phyloP scores from a whole-genome alignment of 2,113 vertebrate species.

The Recurvirostra avosetta region DNA sequence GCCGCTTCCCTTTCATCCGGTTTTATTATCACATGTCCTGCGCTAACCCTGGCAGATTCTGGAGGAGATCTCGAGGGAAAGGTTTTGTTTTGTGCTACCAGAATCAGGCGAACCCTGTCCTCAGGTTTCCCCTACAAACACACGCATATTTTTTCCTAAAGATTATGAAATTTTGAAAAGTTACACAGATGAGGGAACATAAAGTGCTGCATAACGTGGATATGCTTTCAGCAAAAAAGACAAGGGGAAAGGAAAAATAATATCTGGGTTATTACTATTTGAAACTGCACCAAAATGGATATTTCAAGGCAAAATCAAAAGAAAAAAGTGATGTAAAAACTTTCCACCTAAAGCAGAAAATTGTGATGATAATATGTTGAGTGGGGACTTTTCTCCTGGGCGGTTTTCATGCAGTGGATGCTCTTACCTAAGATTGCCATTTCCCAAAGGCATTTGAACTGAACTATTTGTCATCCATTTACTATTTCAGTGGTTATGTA shows the following conservation, averaged over 20 bases:
- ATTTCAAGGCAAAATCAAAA: not conserved
- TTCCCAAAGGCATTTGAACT: not conserved
- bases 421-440: not conserved
- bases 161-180: not conserved
- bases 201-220: not conserved
- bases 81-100: not conserved
- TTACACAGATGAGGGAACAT: not conserved
- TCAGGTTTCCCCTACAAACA: not conserved
- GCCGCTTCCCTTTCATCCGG: not conserved
- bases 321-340: not conserved
- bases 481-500: not conserved
- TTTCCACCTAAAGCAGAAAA: not conserved
- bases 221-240: not conserved
- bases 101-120: accelerated
- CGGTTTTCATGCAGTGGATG: not conserved
- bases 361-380: not conserved
- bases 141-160: not conserved
- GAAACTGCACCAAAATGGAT: not conserved
- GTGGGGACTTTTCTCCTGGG: not conserved
- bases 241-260: not conserved
- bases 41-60: not conserved
- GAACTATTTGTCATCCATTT: not conserved
- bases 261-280: not conserved
- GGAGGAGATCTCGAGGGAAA: not conserved
- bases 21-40: not conserved